Base-by-base conservation (phyloP, 2,797 vertebrate genomes). In the Lepilemur ruficaudatus region DNA sequence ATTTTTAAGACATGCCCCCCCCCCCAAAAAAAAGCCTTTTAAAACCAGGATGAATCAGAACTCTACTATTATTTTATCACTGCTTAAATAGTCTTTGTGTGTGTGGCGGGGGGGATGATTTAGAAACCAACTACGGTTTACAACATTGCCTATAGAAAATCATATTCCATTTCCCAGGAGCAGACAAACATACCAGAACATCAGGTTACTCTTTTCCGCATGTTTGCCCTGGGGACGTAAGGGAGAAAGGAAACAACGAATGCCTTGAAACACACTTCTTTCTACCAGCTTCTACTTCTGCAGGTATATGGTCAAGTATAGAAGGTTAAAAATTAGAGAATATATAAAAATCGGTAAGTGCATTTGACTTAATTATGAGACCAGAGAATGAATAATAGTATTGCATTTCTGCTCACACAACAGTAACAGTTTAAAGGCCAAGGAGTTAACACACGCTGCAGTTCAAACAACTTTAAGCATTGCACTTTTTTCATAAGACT, bases 91-190 rank as follows among this genome's bases (percentile, higher is more conserved):
- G 43, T 18, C 28, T 23, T 23, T 72, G 13, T 72, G 10, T 46
- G 13, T 67, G 7, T 55, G 12, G 46, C 11, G 12, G 48, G 48
- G 48, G 7, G 30, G n/a, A 20, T 88, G 30, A 50, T 35, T 20
- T 94, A 59, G 79, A 96, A 87, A 90, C 38, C 20, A 90, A 30
- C 38, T 52, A 22, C 7, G 30, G 30, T 55, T 88, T 83, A 61
- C 25, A 72, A 73, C 14, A 65, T 8, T 61, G 43, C 15, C 23
- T 35, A 25, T 17, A 41, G 57, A 93, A 80, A 91, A 75, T 48
- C 18, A 13, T 10, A 23, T 73, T 92, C 32, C 23, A 38, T 70
- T 91, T 91, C 67, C 73, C 85, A 59, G 50, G 35, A 50, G 46
- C 35, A 72, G 61, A 41, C 28, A 95, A 17, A 38, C 38, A 50